A percentile compares a stretch with the other conserved stretches of the same genome.
Conservation (phyloP, 2,888 invertebrate species). For the Plagodis pulveraria region DNA sequence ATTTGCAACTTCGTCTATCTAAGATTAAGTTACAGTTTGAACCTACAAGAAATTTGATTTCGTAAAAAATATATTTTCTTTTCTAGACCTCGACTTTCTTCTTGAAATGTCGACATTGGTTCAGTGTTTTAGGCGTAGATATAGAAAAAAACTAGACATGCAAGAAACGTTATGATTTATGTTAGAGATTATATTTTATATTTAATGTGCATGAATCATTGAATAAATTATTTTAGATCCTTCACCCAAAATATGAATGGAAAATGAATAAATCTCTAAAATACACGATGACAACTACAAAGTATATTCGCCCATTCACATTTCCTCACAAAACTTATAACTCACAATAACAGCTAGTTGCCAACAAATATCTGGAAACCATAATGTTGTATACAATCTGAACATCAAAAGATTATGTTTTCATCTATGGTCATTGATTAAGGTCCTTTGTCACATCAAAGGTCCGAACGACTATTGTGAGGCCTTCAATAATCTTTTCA, state of each 20-base stretch:
- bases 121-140: no score
- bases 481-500: constrained; percentile 68
- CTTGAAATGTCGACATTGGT: no score
- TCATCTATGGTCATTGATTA: constrained; percentile 74
- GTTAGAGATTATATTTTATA: no score
- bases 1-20: no score
- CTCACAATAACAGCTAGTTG: constrained; percentile 31
- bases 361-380: constrained; percentile 35
- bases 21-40: no score
- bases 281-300: constrained; percentile 24
- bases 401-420: constrained; percentile 69
- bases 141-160: no score
- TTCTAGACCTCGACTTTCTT: no score
- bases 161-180: no score
- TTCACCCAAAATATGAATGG: constrained; percentile 14
- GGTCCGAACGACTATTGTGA: constrained; percentile 65
- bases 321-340: constrained; percentile 31
- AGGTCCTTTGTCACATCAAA: constrained; percentile 80
- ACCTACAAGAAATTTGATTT: no score
- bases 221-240: not conserved
- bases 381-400: constrained; percentile 28
- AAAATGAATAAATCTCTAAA: constrained; percentile 19
- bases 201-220: not conserved
- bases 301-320: constrained; percentile 21
- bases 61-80: no score